A percentile compares a stretch with the other conserved stretches of the same genome.
Conservation (phyloP, 2,888 invertebrate genomes). For the Apocheima hispidaria region DNA sequence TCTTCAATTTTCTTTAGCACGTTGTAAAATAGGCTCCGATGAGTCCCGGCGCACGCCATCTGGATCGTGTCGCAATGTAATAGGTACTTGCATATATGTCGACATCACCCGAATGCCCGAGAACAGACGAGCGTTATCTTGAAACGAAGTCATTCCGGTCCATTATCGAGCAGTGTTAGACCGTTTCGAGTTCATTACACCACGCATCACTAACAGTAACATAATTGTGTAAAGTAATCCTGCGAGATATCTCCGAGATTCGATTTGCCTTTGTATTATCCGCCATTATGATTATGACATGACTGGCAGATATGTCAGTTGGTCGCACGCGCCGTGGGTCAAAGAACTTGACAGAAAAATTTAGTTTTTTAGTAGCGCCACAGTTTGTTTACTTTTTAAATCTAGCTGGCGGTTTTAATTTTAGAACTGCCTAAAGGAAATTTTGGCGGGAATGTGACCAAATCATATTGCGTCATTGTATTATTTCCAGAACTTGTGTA, state of each 20-base stretch:
- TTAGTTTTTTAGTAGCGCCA: constrained; percentile 60
- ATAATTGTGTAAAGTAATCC: constrained; percentile 83
- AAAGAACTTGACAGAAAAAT: constrained; percentile 62
- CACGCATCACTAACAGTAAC: constrained; percentile 73
- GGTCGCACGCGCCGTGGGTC: constrained; percentile 76
- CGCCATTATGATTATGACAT: constrained; percentile 78
- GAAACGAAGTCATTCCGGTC: constrained; percentile 29
- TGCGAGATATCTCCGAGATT: constrained; percentile 78
- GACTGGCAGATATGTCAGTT: constrained; percentile 76
- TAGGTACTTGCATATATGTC: constrained; percentile 14
- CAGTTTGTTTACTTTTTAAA: constrained; percentile 58
- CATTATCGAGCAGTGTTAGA: constrained; percentile 48
- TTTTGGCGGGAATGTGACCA: too few species aligned
- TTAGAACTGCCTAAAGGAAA: constrained; percentile 24
- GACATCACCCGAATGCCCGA: constrained; percentile 23
- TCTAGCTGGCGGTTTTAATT: constrained; percentile 38
- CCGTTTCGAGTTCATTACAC: constrained; percentile 72
- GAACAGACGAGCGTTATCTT: constrained; percentile 31
- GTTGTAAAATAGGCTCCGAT: too few species aligned
- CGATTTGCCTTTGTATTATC: constrained; percentile 76
- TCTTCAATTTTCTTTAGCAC: too few species aligned
- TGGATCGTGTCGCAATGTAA: too few species aligned
- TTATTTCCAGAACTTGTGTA: too few species aligned
- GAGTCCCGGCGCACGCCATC: too few species aligned
- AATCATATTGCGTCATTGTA: too few species aligned